A percentile compares a stretch with the other conserved stretches of the same genome.
These are phyloP conservation scores for Aphidius gifuensis DNA, from an alignment of 1,140 invertebrate species.

Conservation along the genomic window DNA sequence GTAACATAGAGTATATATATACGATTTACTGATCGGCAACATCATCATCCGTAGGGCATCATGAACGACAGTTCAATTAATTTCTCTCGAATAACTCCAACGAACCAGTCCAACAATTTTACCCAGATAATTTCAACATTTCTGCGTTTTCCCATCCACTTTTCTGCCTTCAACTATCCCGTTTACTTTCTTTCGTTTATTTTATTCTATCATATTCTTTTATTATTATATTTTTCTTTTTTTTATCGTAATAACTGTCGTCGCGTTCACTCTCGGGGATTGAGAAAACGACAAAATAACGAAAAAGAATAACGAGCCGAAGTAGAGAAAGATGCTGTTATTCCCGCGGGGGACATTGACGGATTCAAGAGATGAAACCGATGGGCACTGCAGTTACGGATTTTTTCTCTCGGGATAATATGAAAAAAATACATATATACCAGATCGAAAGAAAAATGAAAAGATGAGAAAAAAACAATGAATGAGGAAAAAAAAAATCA, in stretches of 20 bases:
- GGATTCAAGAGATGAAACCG: conserved; percentile 8
- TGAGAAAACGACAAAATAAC: conserved; percentile 13
- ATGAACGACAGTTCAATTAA: conserved; percentile 15
- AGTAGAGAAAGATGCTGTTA: not conserved
- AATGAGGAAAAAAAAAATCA: no score
- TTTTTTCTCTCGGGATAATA: not conserved
- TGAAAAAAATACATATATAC: not conserved
- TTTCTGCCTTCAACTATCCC: not conserved
- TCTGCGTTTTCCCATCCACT: no score
- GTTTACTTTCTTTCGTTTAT: conserved; percentile 6
- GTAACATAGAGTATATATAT: not conserved
- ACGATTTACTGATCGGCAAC: conserved; percentile 5
- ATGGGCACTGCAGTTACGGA: not conserved
- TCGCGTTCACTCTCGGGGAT: conserved; percentile 8
- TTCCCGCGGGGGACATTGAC: conserved; percentile 2
- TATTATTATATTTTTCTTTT: no score
- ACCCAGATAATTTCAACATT: no score
- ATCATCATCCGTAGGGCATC: conserved; percentile 9
- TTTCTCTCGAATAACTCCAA: conserved; percentile 7
- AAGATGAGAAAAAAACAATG: no score
- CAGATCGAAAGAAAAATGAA: no score
- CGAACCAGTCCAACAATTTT: not conserved
- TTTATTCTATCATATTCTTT: not conserved
- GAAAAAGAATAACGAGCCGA: conserved; percentile 6
- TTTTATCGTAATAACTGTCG: conserved; percentile 13